Percentiles rank a stretch among this genome's conserved stretches.
Evolutionary conservation across 2,797 vertebrate species (phyloP).

Genomic region (Sorex maritimensis): DNA sequence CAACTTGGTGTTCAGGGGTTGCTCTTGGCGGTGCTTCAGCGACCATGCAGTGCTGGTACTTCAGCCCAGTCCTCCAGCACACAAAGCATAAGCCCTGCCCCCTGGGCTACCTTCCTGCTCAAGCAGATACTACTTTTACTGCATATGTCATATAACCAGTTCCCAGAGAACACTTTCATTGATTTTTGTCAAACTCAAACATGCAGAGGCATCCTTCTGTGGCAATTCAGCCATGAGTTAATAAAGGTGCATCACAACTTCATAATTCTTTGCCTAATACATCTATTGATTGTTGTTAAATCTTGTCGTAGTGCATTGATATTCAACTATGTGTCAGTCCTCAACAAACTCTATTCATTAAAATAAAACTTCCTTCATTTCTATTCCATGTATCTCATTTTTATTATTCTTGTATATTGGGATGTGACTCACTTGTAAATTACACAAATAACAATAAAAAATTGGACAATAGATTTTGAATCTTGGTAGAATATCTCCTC

Average conservation of each 20-base stretch:
- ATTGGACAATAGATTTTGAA: neutral
- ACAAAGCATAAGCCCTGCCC: no score
- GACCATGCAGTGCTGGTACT: no score
- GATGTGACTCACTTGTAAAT: neutral
- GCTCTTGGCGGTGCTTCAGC: no score
- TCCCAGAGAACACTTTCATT: slow-evolving; percentile 8
- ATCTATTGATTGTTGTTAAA: slow-evolving; percentile 6
- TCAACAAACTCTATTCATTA: slow-evolving; percentile 44
- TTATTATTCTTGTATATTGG: neutral
- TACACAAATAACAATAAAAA: neutral
- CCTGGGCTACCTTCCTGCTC: no score
- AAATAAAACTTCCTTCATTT: slow-evolving; percentile 22
- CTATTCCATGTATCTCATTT: neutral
- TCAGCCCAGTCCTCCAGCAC: no score
- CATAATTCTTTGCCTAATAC: slow-evolving; percentile 22
- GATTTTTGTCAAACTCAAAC: neutral
- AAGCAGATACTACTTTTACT: neutral
- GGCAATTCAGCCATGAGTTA: neutral
- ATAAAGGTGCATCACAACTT: neutral
- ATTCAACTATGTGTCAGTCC: slow-evolving; percentile 1
- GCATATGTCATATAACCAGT: neutral
- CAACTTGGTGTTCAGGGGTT: no score
- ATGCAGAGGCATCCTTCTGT: neutral
- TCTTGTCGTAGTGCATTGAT: neutral
- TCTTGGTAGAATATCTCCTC: neutral